phyloP scores from a whole-genome alignment of 92 coral and sea anemone species.

The Epizoanthus illoricatus region DNA sequence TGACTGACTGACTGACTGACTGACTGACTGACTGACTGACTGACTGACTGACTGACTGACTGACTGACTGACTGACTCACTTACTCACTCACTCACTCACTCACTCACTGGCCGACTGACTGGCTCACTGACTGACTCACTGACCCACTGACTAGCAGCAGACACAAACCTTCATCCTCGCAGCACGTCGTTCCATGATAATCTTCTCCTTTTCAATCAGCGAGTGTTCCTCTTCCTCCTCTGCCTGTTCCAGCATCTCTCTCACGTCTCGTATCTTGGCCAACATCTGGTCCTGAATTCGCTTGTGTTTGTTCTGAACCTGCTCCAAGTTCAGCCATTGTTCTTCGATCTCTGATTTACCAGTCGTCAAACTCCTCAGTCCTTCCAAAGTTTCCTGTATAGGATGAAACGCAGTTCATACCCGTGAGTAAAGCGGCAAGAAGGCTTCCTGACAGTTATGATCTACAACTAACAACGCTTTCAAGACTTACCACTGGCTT shows the following conservation, averaged over 20 bases:
- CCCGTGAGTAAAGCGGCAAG: too few species aligned
- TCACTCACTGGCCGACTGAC: too few species aligned
- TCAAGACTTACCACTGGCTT: too few species aligned
- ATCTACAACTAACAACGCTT: background rate
- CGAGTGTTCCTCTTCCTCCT: slow-evolving; percentile 91
- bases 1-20: too few species aligned
- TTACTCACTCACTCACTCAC: too few species aligned
- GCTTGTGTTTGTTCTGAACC: slow-evolving; percentile 89
- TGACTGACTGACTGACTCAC: too few species aligned
- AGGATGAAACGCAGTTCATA: background rate
- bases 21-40: too few species aligned
- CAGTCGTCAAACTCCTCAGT: slow-evolving; percentile 90
- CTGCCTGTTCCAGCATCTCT: slow-evolving; percentile 90
- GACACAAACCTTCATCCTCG: slow-evolving; percentile 72
- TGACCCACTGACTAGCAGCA: too few species aligned
- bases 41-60: too few species aligned
- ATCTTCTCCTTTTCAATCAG: slow-evolving; percentile 93
- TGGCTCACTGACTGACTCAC: too few species aligned
- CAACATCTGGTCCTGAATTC: slow-evolving; percentile 82
- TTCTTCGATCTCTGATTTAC: slow-evolving; percentile 92
- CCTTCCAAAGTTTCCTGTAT: slow-evolving; percentile 84
- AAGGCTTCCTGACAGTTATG: background rate
- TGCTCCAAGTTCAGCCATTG: slow-evolving; percentile 90
- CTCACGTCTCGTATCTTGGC: slow-evolving; percentile 85
- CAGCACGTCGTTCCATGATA: slow-evolving; percentile 96